A percentile compares a stretch with the other conserved stretches of the same genome.
Evolutionary conservation across 2,888 invertebrate species (phyloP).

Genomic region (Drosophila demipolita): DNA sequence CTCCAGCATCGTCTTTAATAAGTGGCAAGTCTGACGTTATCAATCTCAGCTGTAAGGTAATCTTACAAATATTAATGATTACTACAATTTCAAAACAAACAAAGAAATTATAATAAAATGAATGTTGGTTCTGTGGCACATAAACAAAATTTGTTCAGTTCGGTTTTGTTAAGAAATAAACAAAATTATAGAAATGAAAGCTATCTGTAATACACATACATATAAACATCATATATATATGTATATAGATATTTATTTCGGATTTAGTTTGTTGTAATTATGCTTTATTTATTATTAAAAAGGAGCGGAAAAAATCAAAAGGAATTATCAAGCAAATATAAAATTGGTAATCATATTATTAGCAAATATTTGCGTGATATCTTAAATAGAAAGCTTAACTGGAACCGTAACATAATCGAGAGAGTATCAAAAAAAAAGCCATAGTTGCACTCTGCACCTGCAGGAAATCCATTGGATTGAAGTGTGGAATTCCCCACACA

Average conservation of each 20-base stretch:
- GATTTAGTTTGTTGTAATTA: constrained; percentile 54
- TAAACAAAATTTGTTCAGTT: constrained; percentile 83
- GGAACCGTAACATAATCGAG: background rate
- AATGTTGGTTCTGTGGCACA: constrained; percentile 85
- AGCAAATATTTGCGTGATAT: background rate
- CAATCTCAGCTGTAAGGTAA: constrained; percentile 43
- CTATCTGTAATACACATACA: constrained; percentile 34
- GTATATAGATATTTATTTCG: constrained; percentile 40
- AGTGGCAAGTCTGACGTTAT: constrained; percentile 88
- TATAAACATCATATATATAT: background rate
- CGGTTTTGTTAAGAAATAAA: constrained; percentile 44
- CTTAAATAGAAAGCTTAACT: background rate
- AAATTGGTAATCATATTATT: no score
- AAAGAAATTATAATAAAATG: constrained; percentile 20
- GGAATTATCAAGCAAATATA: no score
- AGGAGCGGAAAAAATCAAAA: background rate
- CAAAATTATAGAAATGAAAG: constrained; percentile 23
- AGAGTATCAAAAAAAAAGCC: background rate
- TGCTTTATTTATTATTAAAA: constrained; percentile 30
- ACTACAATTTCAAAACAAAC: constrained; percentile 12
- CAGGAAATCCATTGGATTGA: background rate
- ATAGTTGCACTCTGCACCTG: background rate
- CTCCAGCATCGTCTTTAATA: constrained; percentile 93
- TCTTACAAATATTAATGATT: constrained; percentile 20
- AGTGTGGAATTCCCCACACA: background rate